phyloP scores from a whole-genome alignment of 2,888 invertebrate species.

The Caradrina kadenii region DNA sequence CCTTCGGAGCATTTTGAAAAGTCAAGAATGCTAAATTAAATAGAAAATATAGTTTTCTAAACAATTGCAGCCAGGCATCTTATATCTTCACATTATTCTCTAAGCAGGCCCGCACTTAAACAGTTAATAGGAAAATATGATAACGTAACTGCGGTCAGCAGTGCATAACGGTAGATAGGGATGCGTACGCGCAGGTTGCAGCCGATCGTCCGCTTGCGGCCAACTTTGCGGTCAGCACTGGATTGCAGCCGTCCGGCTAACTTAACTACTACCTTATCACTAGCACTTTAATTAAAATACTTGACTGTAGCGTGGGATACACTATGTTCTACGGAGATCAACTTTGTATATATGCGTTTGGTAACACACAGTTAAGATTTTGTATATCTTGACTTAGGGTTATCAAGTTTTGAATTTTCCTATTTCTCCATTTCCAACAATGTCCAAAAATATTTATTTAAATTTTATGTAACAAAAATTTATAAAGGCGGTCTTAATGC shows the following conservation, averaged over 20 bases:
- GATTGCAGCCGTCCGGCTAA: conserved; percentile 43
- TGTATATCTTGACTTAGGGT: too few species aligned
- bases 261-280: conserved; percentile 43
- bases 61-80: not conserved
- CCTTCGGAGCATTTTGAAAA: not conserved
- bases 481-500: too few species aligned
- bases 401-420: too few species aligned
- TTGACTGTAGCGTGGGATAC: conserved; percentile 16
- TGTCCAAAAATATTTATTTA: not conserved
- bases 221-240: conserved; percentile 57
- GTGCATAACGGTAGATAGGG: conserved; percentile 58
- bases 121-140: conserved; percentile 48
- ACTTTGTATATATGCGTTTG: not conserved
- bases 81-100: not conserved
- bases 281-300: conserved; percentile 33
- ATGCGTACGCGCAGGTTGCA: conserved; percentile 53
- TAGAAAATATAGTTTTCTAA: not conserved
- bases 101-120: not conserved
- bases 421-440: not conserved
- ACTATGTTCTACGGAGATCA: not conserved
- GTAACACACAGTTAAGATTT: too few species aligned
- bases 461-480: too few species aligned
- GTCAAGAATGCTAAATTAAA: not conserved
- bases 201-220: conserved; percentile 50
- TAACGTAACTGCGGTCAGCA: conserved; percentile 52